Evolutionary conservation across 2,797 vertebrate genomes (phyloP).

Genomic region (Geotria australis): DNA sequence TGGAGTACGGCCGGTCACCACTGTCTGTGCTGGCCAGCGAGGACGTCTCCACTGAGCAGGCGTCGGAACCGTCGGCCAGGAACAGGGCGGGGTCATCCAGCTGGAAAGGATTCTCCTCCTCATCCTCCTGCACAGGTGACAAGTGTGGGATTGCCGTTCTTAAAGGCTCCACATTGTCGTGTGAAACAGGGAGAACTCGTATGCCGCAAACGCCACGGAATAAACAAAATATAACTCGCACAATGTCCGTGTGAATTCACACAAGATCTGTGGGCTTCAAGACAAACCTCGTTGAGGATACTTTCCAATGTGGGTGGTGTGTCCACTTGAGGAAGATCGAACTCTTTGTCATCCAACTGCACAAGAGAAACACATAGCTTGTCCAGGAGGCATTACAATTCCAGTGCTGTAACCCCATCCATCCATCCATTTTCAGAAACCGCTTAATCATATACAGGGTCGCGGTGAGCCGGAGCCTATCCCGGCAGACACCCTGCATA

Average conservation of each 20-base stretch:
- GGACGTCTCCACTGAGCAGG: constrained; percentile 72
- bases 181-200: neutral
- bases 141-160: neutral
- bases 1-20: constrained; percentile 47
- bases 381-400: too few relatives aligned
- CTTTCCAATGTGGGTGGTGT: constrained; percentile 87
- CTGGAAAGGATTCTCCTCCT: constrained; percentile 50
- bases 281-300: constrained; percentile 62
- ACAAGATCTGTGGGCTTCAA: neutral
- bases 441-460: too few relatives aligned
- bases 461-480: too few relatives aligned
- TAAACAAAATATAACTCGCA: neutral
- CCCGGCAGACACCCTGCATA: too few relatives aligned
- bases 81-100: constrained; percentile 60
- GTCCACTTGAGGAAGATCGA: constrained; percentile 91
- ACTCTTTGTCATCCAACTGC: constrained; percentile 92
- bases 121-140: constrained; percentile 32
- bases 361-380: too few relatives aligned
- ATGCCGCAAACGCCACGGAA: neutral
- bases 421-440: too few relatives aligned
- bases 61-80: constrained; percentile 50
- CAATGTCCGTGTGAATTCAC: too few relatives aligned
- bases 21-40: constrained; percentile 91
- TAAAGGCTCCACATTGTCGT: neutral
- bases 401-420: too few relatives aligned